Base-by-base conservation (phyloP, 1,140 invertebrate genomes). In the Pseudoatta argentina region DNA sequence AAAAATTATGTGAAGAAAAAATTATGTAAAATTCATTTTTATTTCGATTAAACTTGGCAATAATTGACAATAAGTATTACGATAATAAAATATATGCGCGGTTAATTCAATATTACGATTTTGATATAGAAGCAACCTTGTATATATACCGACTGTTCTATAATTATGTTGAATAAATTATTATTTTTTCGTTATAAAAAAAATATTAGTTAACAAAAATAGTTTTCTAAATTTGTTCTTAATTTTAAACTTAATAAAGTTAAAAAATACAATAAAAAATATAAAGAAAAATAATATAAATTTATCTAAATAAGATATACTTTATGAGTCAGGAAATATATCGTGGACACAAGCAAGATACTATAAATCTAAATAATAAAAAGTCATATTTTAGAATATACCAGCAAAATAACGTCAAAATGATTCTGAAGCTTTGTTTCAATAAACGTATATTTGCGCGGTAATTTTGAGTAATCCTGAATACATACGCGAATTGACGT, bases 1-100 rank as follows among this genome's bases (percentile, higher is more conserved):
- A 76, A 39, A 59, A 61, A 61, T 69, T 21, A 21, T 21, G 21
- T 21, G 21, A 21, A 69, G 53, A 61, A 67, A 24, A 67, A 53
- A n/a, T 53, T 67, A 34, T 21, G 34, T 53, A 5, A 39, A 53
- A 79, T 55, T 69, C 18, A 53, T 79, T 78, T 3, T 66, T 76
- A 59, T 39, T 76, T 44, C 0, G 18, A 39, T 75, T 57, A 39
- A 76, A 59, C 18, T 30, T 8, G 12, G 2, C 2, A 76, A 44
- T 12, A 59, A 61, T 59, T 3, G 21, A 44, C 1, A 76, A 57
- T 34, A 34, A 57, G 12, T 57, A 57, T 21, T 55, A 3, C 5
- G 4, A 55, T 53, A 53, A 48, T 71, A 72, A 30, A 39, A 39
- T 39, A 5, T 8, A 3, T 4, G 66, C 27, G 5, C 2, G 12